Base-by-base conservation (phyloP, 1,140 invertebrate species). In the Drosophila lowei region DNA sequence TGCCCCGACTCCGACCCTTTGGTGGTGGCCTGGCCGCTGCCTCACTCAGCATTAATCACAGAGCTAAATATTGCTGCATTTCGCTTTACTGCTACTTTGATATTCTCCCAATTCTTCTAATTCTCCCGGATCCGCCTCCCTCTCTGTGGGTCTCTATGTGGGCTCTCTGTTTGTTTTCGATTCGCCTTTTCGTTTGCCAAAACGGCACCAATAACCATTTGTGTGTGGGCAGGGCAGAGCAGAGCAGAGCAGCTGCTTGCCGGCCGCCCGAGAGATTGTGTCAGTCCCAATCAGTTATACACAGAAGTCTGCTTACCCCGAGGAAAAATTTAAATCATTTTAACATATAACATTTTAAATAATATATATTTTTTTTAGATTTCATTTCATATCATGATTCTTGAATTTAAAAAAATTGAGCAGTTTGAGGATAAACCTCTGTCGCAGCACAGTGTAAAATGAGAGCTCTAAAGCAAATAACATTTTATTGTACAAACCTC, bases 41-140 rank as follows among this genome's bases (percentile, higher is more conserved):
- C 62, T 42, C 62, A 28, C 49, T 48, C 63, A 28, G 65, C 43
- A 68, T 70, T 70, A 70, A 68, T 70, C 64, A 70, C 64, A 34
- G 18, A 38, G 18, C 66, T 68, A 70, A 70, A 70, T 68, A 34
- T 38, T 70, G 66, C 23, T 25, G 23, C 66, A 70, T 68, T 48
- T 49, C 50, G 52, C 34, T 38, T 4, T 2, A 13, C 34, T 38
- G 34, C 48, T 34, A 46, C 38, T 68, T 66, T 44, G 28, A 16
- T 47, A 11, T 46, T 55, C 65, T 47, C 49, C n/a, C 23, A 15
- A 9, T 23, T 18, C 16, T n/a, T 48, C 11, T 28, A 34, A 38
- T 38, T 13, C 11, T 13, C 11, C 11, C 30, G 2, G 30, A 2
- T 3, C 9, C 2, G 2, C 30, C 30, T 2, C 11, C 43, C 5